Evolutionary conservation across 2,113 vertebrate species (phyloP).

Genomic region (Procavia capensis): DNA sequence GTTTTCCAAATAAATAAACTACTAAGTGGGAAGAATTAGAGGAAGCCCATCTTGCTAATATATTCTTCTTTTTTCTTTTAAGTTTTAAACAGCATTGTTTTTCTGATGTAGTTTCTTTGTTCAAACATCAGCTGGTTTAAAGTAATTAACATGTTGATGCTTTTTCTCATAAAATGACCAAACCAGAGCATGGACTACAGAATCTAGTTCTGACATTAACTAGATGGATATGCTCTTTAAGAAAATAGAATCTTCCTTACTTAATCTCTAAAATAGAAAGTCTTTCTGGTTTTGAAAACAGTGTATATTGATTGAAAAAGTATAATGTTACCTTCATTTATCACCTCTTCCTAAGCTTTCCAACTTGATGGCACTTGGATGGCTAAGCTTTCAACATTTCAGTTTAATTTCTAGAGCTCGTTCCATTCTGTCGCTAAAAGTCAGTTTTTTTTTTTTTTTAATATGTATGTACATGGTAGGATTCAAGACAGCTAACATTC

Average conservation of each 20-base stretch:
- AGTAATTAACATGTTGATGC: neutral
- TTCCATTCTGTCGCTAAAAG: constrained; percentile 46
- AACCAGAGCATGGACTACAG: neutral
- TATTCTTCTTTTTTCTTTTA: constrained; percentile 6
- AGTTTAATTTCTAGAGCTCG: constrained; percentile 44
- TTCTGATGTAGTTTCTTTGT: neutral
- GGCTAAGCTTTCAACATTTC: constrained; percentile 21
- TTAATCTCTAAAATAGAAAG: constrained; percentile 9
- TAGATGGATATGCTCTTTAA: constrained; percentile 34
- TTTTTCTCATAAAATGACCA: constrained; percentile 39
- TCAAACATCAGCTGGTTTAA: constrained; percentile 31
- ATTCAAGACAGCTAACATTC: neutral
- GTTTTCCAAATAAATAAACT: constrained; percentile 8
- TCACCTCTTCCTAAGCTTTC: constrained; percentile 22
- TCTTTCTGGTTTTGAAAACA: neutral
- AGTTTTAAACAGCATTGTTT: neutral
- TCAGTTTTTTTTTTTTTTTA: neutral
- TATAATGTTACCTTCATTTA: constrained; percentile 23
- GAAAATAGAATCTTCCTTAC: constrained; percentile 15
- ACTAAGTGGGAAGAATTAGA: constrained; percentile 44
- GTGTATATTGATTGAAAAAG: neutral
- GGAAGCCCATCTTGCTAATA: neutral
- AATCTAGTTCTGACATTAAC: constrained; percentile 42
- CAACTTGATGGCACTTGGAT: too few relatives aligned
- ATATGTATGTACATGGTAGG: neutral